Evolutionary conservation across 2,113 vertebrate species (phyloP), one percentile per base, ranked within the genome.

Genomic region (Piliocolobus tephrosceles): DNA sequence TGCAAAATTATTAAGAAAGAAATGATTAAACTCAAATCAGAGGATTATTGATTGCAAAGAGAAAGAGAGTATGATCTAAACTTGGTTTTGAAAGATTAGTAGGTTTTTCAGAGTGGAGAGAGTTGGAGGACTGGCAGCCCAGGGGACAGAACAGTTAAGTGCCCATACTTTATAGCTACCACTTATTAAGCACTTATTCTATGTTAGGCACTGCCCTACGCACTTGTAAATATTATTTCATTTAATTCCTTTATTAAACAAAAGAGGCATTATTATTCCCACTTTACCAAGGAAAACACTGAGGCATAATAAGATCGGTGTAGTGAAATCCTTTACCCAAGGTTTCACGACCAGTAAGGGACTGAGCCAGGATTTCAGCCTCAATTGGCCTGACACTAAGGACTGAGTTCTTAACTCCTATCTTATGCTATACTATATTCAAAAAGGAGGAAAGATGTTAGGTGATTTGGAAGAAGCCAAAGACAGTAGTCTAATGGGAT

Each of bases 191-290:
- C 25, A 16, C 58, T 58, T 96, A 75, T 66, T 75, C 23, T 35
- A 3, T 23, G 30, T 88, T 94, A 94, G 70, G 8, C 8, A 38
- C 27, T 27, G 6, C 73, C 82, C 38, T 76, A 70, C n/a, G n/a
- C 5, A 75, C 12, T 94, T 92, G 85, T 25, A 43, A 68, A 61
- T 90, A 64, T 47, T 68, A 50, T 25, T 87, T 91, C 2, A 66
- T 66, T 96, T 94, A 88, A 87, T 83, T 90, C 32, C 81, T 90
- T 66, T 30, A 80, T 75, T 57, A 95, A 40, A 9, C 10, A 8
- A 35, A 92, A 57, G 72, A 88, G 2, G 25, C 17, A 50, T 68
- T 83, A 64, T 57, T 86, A 30, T 43, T 81, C 35, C 66, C 58
- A 76, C 16, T 73, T 87, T 45, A 50, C 17, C 82, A 52, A 92